These are phyloP conservation scores for Neodontobutis hainanensis DNA, from an alignment of 2,113 vertebrate species.

Conservation along the genomic window DNA sequence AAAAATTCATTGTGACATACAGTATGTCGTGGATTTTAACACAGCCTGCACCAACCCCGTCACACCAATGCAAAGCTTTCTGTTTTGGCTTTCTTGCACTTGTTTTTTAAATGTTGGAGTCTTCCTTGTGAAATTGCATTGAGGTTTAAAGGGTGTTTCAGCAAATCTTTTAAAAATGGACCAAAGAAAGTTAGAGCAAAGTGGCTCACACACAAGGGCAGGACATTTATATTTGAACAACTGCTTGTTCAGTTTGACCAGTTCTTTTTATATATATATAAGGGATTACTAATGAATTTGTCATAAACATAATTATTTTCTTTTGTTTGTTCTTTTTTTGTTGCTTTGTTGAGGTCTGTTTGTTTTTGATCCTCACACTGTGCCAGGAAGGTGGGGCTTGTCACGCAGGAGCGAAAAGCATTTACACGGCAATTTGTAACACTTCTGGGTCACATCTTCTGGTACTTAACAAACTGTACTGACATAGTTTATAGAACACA, in stretches of 20 bases:
- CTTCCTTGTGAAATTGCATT: slow-evolving; percentile 30
- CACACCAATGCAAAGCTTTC: slow-evolving; percentile 56
- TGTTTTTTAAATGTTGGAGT: slow-evolving; percentile 47
- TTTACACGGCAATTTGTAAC: slow-evolving; percentile 3
- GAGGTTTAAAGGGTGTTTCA: slow-evolving; percentile 26
- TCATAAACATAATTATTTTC: not conserved
- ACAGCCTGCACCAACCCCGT: slow-evolving; percentile 17
- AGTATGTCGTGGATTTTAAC: slow-evolving; percentile 29
- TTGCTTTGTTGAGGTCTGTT: not conserved
- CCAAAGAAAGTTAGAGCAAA: slow-evolving; percentile 70
- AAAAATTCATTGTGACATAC: not conserved
- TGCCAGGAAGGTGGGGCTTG: not conserved
- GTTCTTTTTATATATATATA: not conserved
- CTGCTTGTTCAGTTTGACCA: slow-evolving; percentile 13
- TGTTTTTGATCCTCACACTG: slow-evolving; percentile 12
- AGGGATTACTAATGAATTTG: not conserved
- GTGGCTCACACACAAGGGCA: slow-evolving; percentile 11
- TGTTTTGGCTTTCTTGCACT: slow-evolving; percentile 74
- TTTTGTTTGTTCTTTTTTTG: not conserved
- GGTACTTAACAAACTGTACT: not conserved
- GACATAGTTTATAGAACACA: too few species aligned
- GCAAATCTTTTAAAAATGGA: slow-evolving; percentile 64
- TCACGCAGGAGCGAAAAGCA: not conserved
- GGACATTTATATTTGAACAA: slow-evolving; percentile 2
- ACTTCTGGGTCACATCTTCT: not conserved